Evolutionary conservation across 30 jellyfish, hydroid and myxozoan species (phyloP), one percentile per base, ranked within the genome.

Genomic region (Cassiopea xamachana): DNA sequence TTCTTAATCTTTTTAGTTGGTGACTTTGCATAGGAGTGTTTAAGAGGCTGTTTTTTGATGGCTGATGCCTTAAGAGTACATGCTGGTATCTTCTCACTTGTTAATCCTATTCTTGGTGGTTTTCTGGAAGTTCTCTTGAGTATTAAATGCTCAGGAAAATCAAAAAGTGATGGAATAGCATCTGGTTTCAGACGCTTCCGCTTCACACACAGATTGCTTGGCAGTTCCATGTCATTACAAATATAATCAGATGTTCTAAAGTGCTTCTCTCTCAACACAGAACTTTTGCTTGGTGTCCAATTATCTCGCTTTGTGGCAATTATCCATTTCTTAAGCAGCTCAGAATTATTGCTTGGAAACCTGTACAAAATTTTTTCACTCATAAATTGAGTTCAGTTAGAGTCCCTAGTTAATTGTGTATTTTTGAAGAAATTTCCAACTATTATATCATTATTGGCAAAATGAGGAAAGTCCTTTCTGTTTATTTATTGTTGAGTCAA

Each of bases 151-250:
- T 79, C 77, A 15, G 87, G 87, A 61, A 79, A 79, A 27, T 79
- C 55, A 51, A 79, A 55, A 79, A 79, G 60, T 60, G 77, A 79
- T 12, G 87, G 87, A 27, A 79, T 72, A 15, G 87, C 87, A 79
- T 79, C 87, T 43, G 85, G 47, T 75, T 58, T 15, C 70, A 75
- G 85, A 58, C 85, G 85, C 64, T 75, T 75, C 50, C 85, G 14
- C 64, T 75, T 75, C 1, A 75, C 69, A 75, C 67, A 50, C 60
- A 75, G 1, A 44, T 75, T 55, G 50, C 69, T 75, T 75, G 85
- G 69, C 47, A 75, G 9, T 44, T 75, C 85, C 14, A 75, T 43
- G 85, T 46, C 85, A 48, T 75, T 75, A 46, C 85, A 75, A 7
- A 50, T 39, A 58, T 75, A 75, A 45, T 73, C 82, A 1, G 82